phyloP scores from a whole-genome alignment of 2,888 invertebrate species.

The Pristionchus mayeri region DNA sequence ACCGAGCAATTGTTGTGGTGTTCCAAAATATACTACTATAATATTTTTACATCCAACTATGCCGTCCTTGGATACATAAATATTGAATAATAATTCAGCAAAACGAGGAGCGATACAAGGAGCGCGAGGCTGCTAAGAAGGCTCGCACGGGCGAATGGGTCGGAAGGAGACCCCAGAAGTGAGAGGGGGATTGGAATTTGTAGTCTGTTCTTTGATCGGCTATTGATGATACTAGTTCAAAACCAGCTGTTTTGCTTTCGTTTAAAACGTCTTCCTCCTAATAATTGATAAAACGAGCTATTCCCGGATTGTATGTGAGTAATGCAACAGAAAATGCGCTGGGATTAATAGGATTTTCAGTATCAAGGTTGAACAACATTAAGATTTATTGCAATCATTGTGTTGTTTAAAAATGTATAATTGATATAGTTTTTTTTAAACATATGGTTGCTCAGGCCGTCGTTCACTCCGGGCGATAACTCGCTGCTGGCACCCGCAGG shows the following conservation, averaged over 20 bases:
- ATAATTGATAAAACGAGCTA: neutral
- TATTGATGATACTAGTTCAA: neutral
- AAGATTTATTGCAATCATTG: no score
- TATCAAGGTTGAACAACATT: no score
- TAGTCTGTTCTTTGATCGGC: neutral
- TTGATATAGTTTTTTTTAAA: no score
- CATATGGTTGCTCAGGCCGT: conserved; percentile 53
- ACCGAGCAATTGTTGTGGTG: no score
- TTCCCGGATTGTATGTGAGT: no score
- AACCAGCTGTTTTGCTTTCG: no score
- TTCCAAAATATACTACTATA: no score
- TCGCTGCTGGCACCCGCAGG: conserved; percentile 59
- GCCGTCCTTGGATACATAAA: no score
- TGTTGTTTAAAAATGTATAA: no score
- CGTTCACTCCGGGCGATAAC: conserved; percentile 57
- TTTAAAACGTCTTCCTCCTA: neutral
- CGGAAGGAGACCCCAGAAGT: conserved; percentile 43
- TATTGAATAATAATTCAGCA: conserved; percentile 52
- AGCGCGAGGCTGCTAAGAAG: conserved; percentile 82
- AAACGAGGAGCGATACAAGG: conserved; percentile 61
- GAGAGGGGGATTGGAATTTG: neutral
- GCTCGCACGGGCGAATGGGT: conserved; percentile 64
- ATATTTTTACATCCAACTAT: no score
- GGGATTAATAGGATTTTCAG: no score
- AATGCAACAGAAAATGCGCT: no score